Percentiles rank a stretch among this genome's conserved stretches.
Evolutionary conservation across 2,113 vertebrate species (phyloP).

Genomic region (Tragelaphus buxtoni): DNA sequence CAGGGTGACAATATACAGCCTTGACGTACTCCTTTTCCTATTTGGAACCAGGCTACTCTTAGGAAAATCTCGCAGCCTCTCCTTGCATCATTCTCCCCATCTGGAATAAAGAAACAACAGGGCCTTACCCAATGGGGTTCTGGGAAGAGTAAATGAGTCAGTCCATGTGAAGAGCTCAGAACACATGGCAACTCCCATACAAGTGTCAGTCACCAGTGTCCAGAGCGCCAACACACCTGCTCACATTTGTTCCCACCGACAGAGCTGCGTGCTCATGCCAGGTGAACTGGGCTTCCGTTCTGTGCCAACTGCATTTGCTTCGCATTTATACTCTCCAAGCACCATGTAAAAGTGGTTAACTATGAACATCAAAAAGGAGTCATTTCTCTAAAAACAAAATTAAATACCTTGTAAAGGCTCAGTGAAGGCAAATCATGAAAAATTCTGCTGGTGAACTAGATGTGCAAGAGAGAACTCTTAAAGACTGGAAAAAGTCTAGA

Average conservation of each 20-base stretch:
- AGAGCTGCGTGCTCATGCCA: neutral
- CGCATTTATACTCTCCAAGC: neutral
- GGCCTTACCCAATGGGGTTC: neutral
- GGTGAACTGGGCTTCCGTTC: neutral
- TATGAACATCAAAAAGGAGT: neutral
- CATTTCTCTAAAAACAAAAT: neutral
- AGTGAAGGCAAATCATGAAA: neutral
- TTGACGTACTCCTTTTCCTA: no score
- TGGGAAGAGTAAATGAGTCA: neutral
- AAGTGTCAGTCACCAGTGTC: neutral
- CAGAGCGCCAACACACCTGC: neutral
- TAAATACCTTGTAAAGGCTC: neutral
- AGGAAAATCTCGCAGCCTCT: neutral
- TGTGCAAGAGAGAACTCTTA: neutral
- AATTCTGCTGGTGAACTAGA: neutral
- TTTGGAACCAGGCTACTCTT: neutral
- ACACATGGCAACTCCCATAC: neutral
- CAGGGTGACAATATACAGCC: no score
- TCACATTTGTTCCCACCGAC: neutral
- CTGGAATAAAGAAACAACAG: neutral
- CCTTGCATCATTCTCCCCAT: neutral
- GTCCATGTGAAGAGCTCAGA: neutral
- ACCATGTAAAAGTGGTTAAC: neutral
- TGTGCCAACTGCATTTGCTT: neutral
- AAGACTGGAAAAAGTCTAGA: neutral